Base-by-base conservation (phyloP, 2,888 invertebrate genomes). In the Apocheima hispidaria region DNA sequence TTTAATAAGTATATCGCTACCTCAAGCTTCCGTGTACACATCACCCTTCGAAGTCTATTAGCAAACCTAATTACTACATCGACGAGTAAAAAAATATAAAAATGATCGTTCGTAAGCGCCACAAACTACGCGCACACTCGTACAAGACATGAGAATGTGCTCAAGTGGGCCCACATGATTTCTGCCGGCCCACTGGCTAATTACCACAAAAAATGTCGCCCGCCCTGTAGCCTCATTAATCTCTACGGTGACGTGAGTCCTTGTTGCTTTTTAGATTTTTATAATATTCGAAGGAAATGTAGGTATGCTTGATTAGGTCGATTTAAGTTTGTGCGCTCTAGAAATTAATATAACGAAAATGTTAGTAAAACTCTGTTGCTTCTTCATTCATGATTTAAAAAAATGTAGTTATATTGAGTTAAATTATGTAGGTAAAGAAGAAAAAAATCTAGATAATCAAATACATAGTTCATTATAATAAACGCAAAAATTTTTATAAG, bases 161-260 rank as follows among this genome's bases (percentile, higher is more conserved):
- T 63, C 59, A 65, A 66, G 69, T 69, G 63, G 64, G 54, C 57
- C 4, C 20, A 60, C 49, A 55, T 60, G 60, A 54, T 63, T 60
- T 65, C 63, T 63, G 16, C 20, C 16, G 20, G 63, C 66, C 65
- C 60, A 33, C 59, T 14, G 66, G 54, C 69, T 58, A 61, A 61
- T 61, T 85, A 85, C 82, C 71, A 88, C 84, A 88, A 88, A 89
- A 90, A 90, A 86, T 78, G 78, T 77, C 77, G 86, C 86, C 74
- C 60, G 44, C 55, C 60, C 55, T 70, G 81, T 66, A 61, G 72
- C 73, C 74, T 83, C 90, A 88, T 92, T 82, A 89, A 90, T 92
- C 81, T 79, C 81, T 78, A 70, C 72, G 82, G 85, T 88, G 91
- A 88, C 90, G 79, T 84, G 81, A 60, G 52, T 68, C 59, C 65